Evolutionary conservation across 1,140 invertebrate species (phyloP), one percentile per base, ranked within the genome.

Genomic region (Drosophila dunni): DNA sequence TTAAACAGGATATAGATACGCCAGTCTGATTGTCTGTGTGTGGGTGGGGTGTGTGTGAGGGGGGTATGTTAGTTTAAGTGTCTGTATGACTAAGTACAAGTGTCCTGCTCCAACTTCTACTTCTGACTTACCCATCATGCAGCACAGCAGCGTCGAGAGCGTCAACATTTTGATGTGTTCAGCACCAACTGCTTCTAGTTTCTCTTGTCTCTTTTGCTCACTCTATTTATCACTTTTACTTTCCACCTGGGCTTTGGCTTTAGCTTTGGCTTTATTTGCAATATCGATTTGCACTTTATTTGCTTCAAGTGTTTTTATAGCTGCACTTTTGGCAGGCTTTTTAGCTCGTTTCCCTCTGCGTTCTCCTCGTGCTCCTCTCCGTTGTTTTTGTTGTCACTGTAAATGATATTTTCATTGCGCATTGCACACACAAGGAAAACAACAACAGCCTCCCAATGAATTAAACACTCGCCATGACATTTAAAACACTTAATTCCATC

Each of bases 401-500:
- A 68, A 58, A 76, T 68, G 46, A 73, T 61, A 57, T 60, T 57
- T 65, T 79, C 63, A 64, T 48, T 63, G 53, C 42, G 45, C 34
- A 69, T 57, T 46, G 54, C 46, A 60, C 11, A 54, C n/a, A 45
- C 56, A 54, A 53, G 20, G 50, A 11, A 46, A 50, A 60, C 54
- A 58, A 13, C 33, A 15, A 50, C 34, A 33, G 24, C 10, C 44
- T 51, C 36, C 3, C 15, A 36, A 75, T 89, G 84, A 88, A 88
- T 88, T 88, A 88, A 88, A 89, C 84, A 89, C 79, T 89, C 79
- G 80, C 76, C 82, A 78, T 89, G 83, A 88, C 83, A 88, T 88
- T 88, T 88, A 88, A 88, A 88, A 88, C 83, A 88, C 83, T 88
- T 88, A 88, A 88, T 88, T 79, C 86, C 83, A 88, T 80, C 65